Evolutionary conservation across 2,888 invertebrate species (phyloP), one percentile per base, ranked within the genome.

Genomic region (Taenaris catops): DNA sequence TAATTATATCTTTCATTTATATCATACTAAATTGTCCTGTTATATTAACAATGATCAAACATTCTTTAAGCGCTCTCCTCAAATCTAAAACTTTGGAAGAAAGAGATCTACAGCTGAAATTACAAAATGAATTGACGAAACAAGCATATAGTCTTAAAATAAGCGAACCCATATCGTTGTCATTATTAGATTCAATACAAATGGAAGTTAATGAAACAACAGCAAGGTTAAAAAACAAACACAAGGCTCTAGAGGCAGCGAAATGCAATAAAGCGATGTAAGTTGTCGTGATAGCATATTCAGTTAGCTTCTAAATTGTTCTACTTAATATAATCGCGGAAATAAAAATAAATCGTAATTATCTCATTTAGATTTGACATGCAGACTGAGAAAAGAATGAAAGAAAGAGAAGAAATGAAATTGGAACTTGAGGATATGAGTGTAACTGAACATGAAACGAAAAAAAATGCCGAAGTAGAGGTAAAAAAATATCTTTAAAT

Each of bases 31-130:
- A n/a, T n/a, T n/a, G n/a, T n/a, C n/a, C n/a, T n/a, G n/a, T n/a
- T n/a, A n/a, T n/a, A n/a, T n/a, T n/a, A n/a, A n/a, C n/a, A n/a
- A n/a, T n/a, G n/a, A n/a, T n/a, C n/a, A n/a, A n/a, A n/a, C n/a
- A n/a, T n/a, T n/a, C n/a, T n/a, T n/a, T n/a, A n/a, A 76, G 78
- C 41, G 72, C 74, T 4, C 46, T 74, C 5, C 33, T 47, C 1
- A 63, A 65, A 54, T 74, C 75, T 1, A 74, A 65, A 50, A 41
- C 49, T 8, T 34, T 63, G 12, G 73, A 74, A 56, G 70, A 68
- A 48, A 55, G 69, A 46, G 59, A 73, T 2, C 44, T 44, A 0
- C 75, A 76, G 58, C 52, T 75, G 5, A 24, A 61, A 36, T 70
- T 73, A 33, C 38, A 53, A 10, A 62, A 60, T 20, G 32, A 65